Base-by-base conservation (phyloP, 2,888 invertebrate species). In the Hirudinaria manillensis region DNA sequence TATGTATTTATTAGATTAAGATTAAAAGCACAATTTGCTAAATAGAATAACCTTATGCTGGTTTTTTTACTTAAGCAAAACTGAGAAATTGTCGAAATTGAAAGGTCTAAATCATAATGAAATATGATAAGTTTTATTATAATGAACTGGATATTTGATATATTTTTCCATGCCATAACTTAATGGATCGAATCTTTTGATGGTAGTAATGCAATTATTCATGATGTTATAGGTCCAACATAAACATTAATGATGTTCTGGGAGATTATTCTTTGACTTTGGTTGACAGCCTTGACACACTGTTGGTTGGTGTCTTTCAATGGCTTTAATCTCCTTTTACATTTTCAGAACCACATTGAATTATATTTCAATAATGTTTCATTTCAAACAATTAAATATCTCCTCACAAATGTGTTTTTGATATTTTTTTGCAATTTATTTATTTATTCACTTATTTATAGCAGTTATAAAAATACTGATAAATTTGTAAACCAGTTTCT, bases 201-300 rank as follows among this genome's bases (percentile, higher is more conserved):
- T 45, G 45, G 13, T 10, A 45, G 16, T 16, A 45, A 45, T 45
- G 1, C 3, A 7, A 4, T 45, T n/a, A n/a, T n/a, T 45, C 16
- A 16, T 45, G 45, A 76, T 75, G 38, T 84, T 85, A 77, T 81
- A 89, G 89, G 77, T 87, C 87, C 75, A 90, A 90, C 81, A 89
- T 89, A 78, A 90, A 89, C 81, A 89, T 89, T 76, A 90, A 90
- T 84, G 89, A 89, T 84, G 89, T 88, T 13, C 84, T 90, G 4
- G 89, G 89, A 61, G 89, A 89, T 81, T 89, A 88, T 82, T 88
- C 88, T 61, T 84, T 89, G 56, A 89, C 89, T 3, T 82, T 90
- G 72, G 86, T 89, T 45, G 89, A 89, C 83, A 83, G 88, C 7
- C 82, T 89, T 76, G 89, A 88, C 80, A 89, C 89, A 2, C 82